phyloP scores from a whole-genome alignment of 2,113 vertebrate genomes.

The Macrotus californicus region DNA sequence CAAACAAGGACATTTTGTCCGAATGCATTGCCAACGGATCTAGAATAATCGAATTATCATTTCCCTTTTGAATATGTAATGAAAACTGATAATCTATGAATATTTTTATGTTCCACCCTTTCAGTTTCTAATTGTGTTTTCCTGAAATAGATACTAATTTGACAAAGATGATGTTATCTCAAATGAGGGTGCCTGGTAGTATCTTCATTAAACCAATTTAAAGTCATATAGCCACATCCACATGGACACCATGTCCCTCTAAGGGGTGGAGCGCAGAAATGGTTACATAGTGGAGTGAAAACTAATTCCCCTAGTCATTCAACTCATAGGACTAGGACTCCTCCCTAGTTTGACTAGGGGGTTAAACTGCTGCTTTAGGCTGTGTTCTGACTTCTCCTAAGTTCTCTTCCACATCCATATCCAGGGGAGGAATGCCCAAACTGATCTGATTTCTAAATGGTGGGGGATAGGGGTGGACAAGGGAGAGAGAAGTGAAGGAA shows the following conservation, averaged over 20 bases:
- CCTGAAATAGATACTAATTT: constrained; percentile 58
- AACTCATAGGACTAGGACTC: too few relatives aligned
- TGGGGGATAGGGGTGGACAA: too few relatives aligned
- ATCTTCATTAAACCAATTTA: constrained; percentile 54
- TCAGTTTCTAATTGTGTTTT: constrained; percentile 56
- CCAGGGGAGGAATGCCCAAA: neutral
- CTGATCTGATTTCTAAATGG: neutral
- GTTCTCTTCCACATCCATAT: neutral
- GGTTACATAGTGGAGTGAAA: neutral
- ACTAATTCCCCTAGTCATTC: neutral
- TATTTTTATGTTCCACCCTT: constrained; percentile 47
- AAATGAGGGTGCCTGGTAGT: constrained; percentile 4
- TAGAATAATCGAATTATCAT: constrained; percentile 34
- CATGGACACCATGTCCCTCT: neutral
- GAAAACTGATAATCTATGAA: constrained; percentile 32
- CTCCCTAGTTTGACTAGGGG: neutral
- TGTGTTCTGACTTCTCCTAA: neutral
- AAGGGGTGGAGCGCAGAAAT: neutral
- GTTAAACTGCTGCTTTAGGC: neutral
- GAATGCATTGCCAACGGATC: constrained; percentile 6
- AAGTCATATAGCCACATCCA: neutral
- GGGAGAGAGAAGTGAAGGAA: neutral
- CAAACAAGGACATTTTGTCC: neutral
- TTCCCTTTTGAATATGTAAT: constrained; percentile 59
- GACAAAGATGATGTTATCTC: constrained; percentile 46